phyloP scores from a whole-genome alignment of 2,797 vertebrate genomes.

The Cyclopterus lumpus region DNA sequence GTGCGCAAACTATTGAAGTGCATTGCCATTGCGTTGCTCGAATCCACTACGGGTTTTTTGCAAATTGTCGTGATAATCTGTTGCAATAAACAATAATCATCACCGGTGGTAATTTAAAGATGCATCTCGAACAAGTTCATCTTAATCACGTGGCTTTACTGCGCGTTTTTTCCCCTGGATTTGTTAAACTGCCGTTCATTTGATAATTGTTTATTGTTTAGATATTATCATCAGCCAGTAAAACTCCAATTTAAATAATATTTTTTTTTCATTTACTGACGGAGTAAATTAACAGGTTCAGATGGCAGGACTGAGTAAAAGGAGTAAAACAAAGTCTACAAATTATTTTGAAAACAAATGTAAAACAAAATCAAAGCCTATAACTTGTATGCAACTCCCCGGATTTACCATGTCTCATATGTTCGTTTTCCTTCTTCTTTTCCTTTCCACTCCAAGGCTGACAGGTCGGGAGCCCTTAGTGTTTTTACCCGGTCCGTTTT shows the following conservation, averaged over 20 bases:
- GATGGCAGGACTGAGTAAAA: not conserved
- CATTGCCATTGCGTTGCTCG: not conserved
- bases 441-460: slow-evolving; percentile 78
- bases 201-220: not conserved
- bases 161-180: not conserved
- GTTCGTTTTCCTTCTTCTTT: not conserved
- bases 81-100: not conserved
- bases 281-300: not conserved
- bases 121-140: not conserved
- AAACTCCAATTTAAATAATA: not conserved
- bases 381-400: not conserved
- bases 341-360: too few species aligned
- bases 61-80: not conserved
- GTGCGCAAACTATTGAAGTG: not conserved
- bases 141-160: not conserved
- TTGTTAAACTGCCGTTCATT: not conserved
- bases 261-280: not conserved
- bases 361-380: not conserved
- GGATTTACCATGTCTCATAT: not conserved
- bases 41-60: not conserved
- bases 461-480: slow-evolving; percentile 92
- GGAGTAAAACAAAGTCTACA: not conserved
- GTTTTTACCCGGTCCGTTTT: slow-evolving; percentile 87
- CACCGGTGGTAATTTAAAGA: not conserved
- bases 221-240: not conserved